Evolutionary conservation across 2,888 invertebrate species (phyloP), one percentile per base, ranked within the genome.

Genomic region (Boloria selene): DNA sequence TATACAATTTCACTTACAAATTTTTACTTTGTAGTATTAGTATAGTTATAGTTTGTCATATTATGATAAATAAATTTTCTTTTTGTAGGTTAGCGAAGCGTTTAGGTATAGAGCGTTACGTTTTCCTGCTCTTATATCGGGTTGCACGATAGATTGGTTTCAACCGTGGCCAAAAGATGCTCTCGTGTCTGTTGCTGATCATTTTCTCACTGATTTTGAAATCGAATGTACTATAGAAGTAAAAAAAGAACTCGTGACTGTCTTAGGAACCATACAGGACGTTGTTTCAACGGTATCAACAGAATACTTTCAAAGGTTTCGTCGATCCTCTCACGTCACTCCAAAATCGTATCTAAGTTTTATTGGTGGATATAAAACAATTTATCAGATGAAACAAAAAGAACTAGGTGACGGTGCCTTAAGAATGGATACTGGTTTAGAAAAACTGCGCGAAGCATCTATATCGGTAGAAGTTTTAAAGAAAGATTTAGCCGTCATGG

Each of bases 141-240:
- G 98, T 13, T 99, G 99, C 81, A 99, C 98, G 0, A 97, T 99
- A 73, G 98, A 99, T 86, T 99, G 99, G 99, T 98, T 98, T 78
- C 98, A 98, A 82, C 97, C 98, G 4, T 99, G 99, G 99, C 99
- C 99, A 0, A 96, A 96, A 83, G 98, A 98, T 84, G 99, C 99
- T 22, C 91, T 99, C 44, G 95, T 98, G 61, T 95, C 97, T 31
- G 99, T 99, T 14, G 98, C 98, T 6, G 94, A 96, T 80, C 98
- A 99, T 90, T 98, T 98, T 86, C 93, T 99, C 51, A 93, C 95
- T 17, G 96, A 96, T 76, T 98, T 98, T 83, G 94, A 96, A 86
- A 97, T 98, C 58, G 97, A 96, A 79, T 98, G 98, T 84, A 96
- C 96, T 2, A 90, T 90, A 66, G 94, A 95, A 77, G 96, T 98